phyloP scores from a whole-genome alignment of 2,888 invertebrate genomes.

The Lepidocyrtoides sp. region DNA sequence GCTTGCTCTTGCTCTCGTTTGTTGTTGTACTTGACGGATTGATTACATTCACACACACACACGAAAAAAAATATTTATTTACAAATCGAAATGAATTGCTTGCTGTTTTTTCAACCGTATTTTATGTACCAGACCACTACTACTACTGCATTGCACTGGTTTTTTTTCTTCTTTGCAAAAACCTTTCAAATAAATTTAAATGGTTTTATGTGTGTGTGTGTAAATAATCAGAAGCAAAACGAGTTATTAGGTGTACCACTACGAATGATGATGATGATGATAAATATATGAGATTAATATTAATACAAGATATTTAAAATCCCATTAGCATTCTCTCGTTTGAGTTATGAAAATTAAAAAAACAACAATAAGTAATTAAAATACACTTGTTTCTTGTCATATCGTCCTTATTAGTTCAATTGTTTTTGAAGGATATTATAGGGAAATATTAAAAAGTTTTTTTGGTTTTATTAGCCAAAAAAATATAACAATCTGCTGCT shows the following conservation, averaged over 20 bases:
- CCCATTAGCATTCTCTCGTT: slow-evolving; percentile 34
- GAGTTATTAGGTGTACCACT: neutral
- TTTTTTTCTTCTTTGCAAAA: neutral
- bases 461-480: slow-evolving; percentile 10
- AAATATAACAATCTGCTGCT: neutral
- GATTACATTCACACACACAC: slow-evolving; percentile 28
- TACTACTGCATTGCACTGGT: slow-evolving; percentile 26
- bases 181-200: slow-evolving; percentile 22
- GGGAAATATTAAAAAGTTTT: neutral
- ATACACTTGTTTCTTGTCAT: neutral
- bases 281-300: neutral
- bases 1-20: neutral
- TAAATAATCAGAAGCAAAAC: neutral
- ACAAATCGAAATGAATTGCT: slow-evolving; percentile 18
- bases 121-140: too few species aligned
- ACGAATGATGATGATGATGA: neutral
- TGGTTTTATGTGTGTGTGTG: neutral
- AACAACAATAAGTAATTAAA: slow-evolving; percentile 26
- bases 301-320: slow-evolving; percentile 23
- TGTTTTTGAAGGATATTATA: slow-evolving; percentile 17
- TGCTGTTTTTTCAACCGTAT: neutral
- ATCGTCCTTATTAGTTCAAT: slow-evolving; percentile 21
- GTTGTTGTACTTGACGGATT: slow-evolving; percentile 20
- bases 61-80: neutral
- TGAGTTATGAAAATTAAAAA: slow-evolving; percentile 15